These are phyloP conservation scores for Chromobotia macracanthus DNA, from an alignment of 2,797 vertebrate genomes.

Conservation along the genomic window DNA sequence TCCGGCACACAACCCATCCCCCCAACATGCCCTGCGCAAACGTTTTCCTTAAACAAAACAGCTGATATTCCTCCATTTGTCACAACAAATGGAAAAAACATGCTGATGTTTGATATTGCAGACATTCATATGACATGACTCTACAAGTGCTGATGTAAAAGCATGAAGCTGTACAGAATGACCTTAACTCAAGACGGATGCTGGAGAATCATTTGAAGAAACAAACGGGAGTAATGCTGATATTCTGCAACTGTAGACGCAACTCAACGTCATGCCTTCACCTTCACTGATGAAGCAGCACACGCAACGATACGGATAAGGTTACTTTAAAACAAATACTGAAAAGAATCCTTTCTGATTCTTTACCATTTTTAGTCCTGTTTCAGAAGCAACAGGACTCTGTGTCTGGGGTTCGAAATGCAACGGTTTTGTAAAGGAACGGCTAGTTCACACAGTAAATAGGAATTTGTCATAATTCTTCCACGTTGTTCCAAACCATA, in stretches of 20 bases:
- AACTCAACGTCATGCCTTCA: constrained; percentile 28
- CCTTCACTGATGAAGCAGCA: constrained; percentile 21
- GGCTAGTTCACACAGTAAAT: no score
- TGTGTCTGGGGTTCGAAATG: neutral
- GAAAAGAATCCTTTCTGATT: neutral
- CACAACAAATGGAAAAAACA: constrained; percentile 16
- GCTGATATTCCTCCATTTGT: constrained; percentile 16
- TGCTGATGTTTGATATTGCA: constrained; percentile 18
- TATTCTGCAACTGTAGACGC: constrained; percentile 34
- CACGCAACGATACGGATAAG: constrained; percentile 19
- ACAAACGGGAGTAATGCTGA: constrained; percentile 50
- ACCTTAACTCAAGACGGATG: constrained; percentile 45
- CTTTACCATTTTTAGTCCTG: neutral
- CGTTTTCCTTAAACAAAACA: constrained; percentile 15
- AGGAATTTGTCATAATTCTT: no score
- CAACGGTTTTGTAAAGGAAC: neutral
- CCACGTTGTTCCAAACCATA: no score
- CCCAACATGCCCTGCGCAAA: neutral
- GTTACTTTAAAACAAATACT: constrained; percentile 24
- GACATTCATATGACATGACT: constrained; percentile 22
- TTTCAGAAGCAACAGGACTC: neutral
- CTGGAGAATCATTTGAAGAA: constrained; percentile 51
- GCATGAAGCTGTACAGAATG: constrained; percentile 39
- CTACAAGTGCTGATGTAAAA: constrained; percentile 30
- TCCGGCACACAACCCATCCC: neutral